A percentile compares a stretch with the other conserved stretches of the same genome.
These are phyloP conservation scores for Rhadina sibilatrix DNA, from an alignment of 2,113 vertebrate species.

Conservation along the genomic window DNA sequence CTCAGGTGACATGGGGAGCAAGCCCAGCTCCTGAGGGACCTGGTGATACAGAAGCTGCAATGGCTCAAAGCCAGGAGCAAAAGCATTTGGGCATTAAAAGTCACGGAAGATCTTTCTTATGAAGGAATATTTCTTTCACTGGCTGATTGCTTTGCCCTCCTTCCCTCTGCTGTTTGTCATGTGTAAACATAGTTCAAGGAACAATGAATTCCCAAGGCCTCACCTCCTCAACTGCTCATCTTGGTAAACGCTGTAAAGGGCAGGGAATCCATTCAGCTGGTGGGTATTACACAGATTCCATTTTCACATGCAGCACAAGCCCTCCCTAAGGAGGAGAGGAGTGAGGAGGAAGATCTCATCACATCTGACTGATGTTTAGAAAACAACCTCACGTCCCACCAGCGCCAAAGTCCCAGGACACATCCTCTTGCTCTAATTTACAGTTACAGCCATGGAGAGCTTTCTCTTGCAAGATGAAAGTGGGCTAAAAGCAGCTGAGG, in stretches of 20 bases:
- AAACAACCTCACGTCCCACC: neutral
- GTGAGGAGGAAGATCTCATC: neutral
- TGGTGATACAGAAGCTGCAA: rapidly evolving
- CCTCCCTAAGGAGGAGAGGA: neutral
- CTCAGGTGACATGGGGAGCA: rapidly evolving
- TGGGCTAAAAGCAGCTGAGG: neutral
- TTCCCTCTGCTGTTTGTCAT: neutral
- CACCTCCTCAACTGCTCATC: neutral
- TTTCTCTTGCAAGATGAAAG: neutral
- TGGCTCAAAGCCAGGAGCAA: neutral
- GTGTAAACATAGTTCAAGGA: neutral
- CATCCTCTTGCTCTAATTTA: neutral
- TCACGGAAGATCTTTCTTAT: neutral
- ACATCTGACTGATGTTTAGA: neutral
- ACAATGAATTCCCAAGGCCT: neutral
- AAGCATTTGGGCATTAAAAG: neutral
- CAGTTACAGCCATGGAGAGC: rapidly evolving
- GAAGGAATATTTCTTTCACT: neutral
- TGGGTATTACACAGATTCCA: neutral
- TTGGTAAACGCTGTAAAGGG: neutral
- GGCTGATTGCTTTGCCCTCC: neutral
- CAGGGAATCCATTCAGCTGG: neutral
- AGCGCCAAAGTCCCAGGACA: neutral
- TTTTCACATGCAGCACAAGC: neutral
- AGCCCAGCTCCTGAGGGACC: neutral